Evolutionary conservation across 2,888 invertebrate species (phyloP).

Genomic region (Platycnemis pennipes): DNA sequence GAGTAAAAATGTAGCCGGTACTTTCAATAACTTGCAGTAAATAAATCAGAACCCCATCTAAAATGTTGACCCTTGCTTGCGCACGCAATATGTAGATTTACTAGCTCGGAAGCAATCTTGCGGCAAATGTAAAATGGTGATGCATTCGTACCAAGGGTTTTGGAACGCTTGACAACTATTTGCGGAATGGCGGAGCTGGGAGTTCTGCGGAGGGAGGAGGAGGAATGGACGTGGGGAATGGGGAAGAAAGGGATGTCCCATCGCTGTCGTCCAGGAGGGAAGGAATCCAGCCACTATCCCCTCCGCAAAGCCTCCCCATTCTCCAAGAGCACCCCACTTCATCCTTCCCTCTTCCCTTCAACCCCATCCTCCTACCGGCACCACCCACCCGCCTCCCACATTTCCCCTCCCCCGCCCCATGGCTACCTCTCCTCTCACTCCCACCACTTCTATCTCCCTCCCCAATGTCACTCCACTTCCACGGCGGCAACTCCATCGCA

Average conservation of each 20-base stretch:
- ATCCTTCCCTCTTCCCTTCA: too few relatives aligned
- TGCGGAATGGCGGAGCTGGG: background rate
- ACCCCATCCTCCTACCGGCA: background rate
- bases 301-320: background rate
- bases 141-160: background rate
- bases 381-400: background rate
- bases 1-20: too few relatives aligned
- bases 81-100: background rate
- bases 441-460: background rate
- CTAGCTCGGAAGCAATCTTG: background rate
- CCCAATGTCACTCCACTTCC: background rate
- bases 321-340: too few relatives aligned
- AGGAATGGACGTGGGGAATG: background rate
- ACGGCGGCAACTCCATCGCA: conserved; percentile 38
- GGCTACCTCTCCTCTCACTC: too few relatives aligned
- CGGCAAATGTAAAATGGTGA: background rate
- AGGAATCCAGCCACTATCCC: background rate
- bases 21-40: too few relatives aligned
- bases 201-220: background rate
- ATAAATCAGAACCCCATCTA: too few relatives aligned
- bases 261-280: background rate
- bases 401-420: too few relatives aligned
- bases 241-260: background rate
- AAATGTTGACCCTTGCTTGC: too few relatives aligned
- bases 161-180: background rate